Base-by-base conservation (phyloP, 2,797 vertebrate genomes). In the Hafferia zeledoni region DNA sequence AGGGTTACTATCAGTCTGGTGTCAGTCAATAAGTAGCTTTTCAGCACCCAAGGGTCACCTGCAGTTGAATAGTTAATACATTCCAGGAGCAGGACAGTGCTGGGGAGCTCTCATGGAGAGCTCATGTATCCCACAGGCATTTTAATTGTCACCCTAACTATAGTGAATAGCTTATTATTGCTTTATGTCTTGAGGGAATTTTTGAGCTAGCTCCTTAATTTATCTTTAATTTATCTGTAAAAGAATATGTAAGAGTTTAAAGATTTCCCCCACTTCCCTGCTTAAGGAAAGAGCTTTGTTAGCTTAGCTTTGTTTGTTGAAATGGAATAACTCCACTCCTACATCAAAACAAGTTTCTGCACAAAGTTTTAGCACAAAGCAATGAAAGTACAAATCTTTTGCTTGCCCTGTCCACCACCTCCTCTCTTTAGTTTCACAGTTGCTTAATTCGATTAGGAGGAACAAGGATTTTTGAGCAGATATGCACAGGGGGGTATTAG, bases 61-160 rank as follows among this genome's bases (percentile, higher is more conserved):
- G 0, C 4, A 52, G 33, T 5, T 2, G 0, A 18, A 27, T 13
- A 59, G 27, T 56, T 59, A 52, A 67, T 43, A 15, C 13, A 30
- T 30, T 80, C 27, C 82, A 75, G 7, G 18, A 70, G 43, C 46
- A 68, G 20, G 49, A 69, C 39, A 47, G 19, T 79, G 18, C 52
- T 75, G 31, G 30, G 41, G 17, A 87, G 22, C 28, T 56, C 44
- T 60, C n/a, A 19, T 7, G 31, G 23, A 33, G 33, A 14, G 43
- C 8, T 78, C 60, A 23, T 1, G 17, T 37, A 69, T 43, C n/a
- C 13, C 43, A 47, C 12, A 47, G 24, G 22, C 64, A 83, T 91
- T 90, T 74, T 57, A 80, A 75, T 17, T 83, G 30, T 72, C 18
- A 63, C 22, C 20, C 11, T 25, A 67, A 79, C 11, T 30, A 6